phyloP scores from a whole-genome alignment of 2,888 invertebrate genomes.

The Idaea dimidiata region DNA sequence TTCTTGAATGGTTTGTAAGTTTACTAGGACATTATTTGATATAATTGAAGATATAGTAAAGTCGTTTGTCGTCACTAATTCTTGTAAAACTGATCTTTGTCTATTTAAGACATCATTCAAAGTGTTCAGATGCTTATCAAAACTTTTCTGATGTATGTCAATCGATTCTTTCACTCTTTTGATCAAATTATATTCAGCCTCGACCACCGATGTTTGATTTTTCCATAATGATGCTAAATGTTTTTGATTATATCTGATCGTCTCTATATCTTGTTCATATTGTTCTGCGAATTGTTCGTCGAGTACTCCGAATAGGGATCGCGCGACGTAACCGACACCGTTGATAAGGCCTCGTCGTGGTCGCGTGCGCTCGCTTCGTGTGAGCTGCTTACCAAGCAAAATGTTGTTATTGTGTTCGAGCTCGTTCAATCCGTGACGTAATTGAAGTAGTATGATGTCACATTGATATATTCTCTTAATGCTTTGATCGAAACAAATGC shows the following conservation, averaged over 20 bases:
- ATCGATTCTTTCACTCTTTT: conserved; percentile 16
- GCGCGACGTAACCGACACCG: conserved; percentile 21
- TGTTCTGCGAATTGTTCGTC: conserved; percentile 22
- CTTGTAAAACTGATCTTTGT: neutral
- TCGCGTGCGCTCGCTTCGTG: conserved; percentile 4
- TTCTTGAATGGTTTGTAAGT: conserved; percentile 15
- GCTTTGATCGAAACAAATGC: neutral
- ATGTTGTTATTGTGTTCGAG: conserved; percentile 17
- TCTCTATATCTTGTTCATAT: conserved; percentile 17
- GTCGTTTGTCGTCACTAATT: conserved; percentile 7
- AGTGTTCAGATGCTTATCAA: conserved; percentile 14
- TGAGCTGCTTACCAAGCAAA: neutral
- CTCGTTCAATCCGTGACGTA: conserved; percentile 15
- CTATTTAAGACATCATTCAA: conserved; percentile 9
- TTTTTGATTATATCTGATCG: conserved; percentile 11
- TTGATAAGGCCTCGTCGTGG: conserved; percentile 16
- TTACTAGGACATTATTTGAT: conserved; percentile 12
- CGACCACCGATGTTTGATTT: conserved; percentile 27
- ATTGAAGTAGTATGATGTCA: conserved; percentile 7
- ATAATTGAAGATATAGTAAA: conserved; percentile 14
- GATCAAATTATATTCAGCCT: conserved; percentile 24
- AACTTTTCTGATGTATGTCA: conserved; percentile 18
- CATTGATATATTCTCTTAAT: conserved; percentile 3
- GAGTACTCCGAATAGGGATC: conserved; percentile 22
- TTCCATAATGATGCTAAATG: conserved; percentile 14